Evolutionary conservation across 1,140 invertebrate genomes (phyloP), one percentile per base, ranked within the genome.

Genomic region (Drosophila ercepeae): DNA sequence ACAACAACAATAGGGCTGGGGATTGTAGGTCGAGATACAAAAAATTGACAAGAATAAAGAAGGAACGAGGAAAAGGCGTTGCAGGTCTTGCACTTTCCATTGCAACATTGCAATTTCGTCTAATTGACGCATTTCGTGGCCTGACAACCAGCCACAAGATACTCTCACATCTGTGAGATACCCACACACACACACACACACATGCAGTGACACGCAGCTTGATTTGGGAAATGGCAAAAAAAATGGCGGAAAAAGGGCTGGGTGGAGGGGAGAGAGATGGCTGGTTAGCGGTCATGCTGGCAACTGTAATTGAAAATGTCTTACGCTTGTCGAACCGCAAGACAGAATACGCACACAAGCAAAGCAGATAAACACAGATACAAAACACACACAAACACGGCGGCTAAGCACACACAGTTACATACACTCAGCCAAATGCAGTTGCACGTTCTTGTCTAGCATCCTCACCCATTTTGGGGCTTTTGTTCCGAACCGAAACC

Each of bases 311-410:
- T 88, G 82, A 88, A 88, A 88, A 88, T 88, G 82, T 88, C 82
- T 88, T 88, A 89, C 78, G 82, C 82, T 88, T 88, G 82, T 88
- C 82, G 82, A 88, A 89, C 82, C 83, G 70, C 82, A 88, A 88
- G 73, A 61, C 70, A 78, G 36, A 77, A 63, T 58, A 70, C 68
- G 46, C 65, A 70, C 44, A 73, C 52, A 78, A 50, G 60, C 18
- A 23, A 18, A 29, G 8, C 29, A 58, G 44, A 64, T 50, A 50
- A 51, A 44, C 63, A 44, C 63, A 27, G 45, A 65, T 32, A 65
- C 59, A 32, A 36, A 9, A 13, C n/a, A 32, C 14, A 65, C 61
- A n/a, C 14, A 6, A 34, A 16, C 19, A 9, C 11, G 13, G 48
- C 25, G 19, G 45, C 44, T 57, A 49, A 57, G 25, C 68, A 61